Evolutionary conservation across 2,888 invertebrate species (phyloP).

Genomic region (Cosmia trapezina): DNA sequence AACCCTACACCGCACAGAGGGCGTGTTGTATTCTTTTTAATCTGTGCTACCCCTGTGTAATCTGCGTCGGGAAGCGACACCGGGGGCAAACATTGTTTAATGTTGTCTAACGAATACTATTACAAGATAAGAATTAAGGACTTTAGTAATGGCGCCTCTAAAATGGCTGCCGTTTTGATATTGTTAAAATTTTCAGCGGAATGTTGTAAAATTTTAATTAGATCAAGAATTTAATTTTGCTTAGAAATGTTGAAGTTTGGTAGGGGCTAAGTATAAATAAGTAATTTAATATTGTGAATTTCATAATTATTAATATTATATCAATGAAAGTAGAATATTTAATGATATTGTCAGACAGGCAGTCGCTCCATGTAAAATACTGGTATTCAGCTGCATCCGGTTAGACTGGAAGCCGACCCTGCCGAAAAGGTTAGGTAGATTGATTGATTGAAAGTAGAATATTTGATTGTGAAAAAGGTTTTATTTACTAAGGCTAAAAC

Average conservation of each 20-base stretch:
- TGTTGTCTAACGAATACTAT: constrained; percentile 73
- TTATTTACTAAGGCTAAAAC: too few species aligned
- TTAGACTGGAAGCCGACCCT: too few species aligned
- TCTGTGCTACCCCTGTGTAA: constrained; percentile 73
- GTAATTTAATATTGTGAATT: constrained; percentile 9
- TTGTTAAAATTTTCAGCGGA: constrained; percentile 24
- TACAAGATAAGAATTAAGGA: constrained; percentile 70
- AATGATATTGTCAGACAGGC: not conserved
- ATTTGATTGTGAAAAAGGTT: not conserved
- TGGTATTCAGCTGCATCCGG: too few species aligned
- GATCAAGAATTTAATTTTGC: constrained; percentile 36
- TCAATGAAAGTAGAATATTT: not conserved
- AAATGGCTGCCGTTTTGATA: constrained; percentile 29
- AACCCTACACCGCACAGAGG: constrained; percentile 58
- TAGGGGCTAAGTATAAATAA: not conserved
- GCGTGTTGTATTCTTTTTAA: constrained; percentile 78
- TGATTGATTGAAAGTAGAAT: too few species aligned
- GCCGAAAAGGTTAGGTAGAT: too few species aligned
- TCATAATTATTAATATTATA: not conserved
- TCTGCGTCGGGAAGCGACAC: constrained; percentile 68
- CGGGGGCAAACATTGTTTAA: constrained; percentile 73
- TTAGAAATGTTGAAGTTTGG: constrained; percentile 21
- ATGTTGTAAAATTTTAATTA: constrained; percentile 38
- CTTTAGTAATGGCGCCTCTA: constrained; percentile 43
- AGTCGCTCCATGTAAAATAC: too few species aligned